These are phyloP conservation scores for Scaptodrosophila latifasciaeformis DNA, from an alignment of 2,888 invertebrate species.

Conservation along the genomic window DNA sequence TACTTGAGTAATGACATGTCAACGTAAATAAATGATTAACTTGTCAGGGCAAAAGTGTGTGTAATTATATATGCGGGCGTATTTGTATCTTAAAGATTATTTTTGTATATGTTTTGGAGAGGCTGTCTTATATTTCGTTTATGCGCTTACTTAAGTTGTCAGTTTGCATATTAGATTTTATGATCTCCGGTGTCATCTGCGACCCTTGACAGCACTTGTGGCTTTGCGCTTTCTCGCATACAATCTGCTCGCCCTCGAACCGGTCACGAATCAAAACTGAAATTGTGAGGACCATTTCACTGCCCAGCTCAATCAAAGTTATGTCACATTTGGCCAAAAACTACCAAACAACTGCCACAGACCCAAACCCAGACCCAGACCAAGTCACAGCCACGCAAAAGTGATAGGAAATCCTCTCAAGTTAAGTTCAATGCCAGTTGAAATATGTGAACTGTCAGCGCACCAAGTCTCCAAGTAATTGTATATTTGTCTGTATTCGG, in stretches of 20 bases:
- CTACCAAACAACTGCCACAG: not conserved
- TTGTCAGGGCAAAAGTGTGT: conserved; percentile 43
- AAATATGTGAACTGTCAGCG: conserved; percentile 22
- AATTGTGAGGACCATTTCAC: not conserved
- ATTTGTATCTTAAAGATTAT: conserved; percentile 20
- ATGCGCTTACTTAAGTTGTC: conserved; percentile 62
- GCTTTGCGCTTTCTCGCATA: not conserved
- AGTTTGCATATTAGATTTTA: conserved; percentile 53
- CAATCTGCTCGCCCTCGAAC: not conserved
- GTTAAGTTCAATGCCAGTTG: conserved; percentile 30
- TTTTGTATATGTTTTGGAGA: conserved; percentile 39
- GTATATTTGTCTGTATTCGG: too few species aligned
- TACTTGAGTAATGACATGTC: conserved; percentile 67
- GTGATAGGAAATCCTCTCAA: conserved; percentile 13
- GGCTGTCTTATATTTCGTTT: conserved; percentile 44
- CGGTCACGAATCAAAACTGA: not conserved
- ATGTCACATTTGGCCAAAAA: conserved; percentile 42
- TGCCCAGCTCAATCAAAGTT: conserved; percentile 53
- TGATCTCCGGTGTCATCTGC: conserved; percentile 17
- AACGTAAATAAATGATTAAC: conserved; percentile 65
- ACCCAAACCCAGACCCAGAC: too few species aligned
- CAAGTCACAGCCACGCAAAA: too few species aligned
- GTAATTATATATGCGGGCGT: conserved; percentile 9
- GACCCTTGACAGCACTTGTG: conserved; percentile 2
- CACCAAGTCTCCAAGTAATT: too few species aligned